Base-by-base conservation (phyloP, 2,113 vertebrate species). In the Passer domesticus region DNA sequence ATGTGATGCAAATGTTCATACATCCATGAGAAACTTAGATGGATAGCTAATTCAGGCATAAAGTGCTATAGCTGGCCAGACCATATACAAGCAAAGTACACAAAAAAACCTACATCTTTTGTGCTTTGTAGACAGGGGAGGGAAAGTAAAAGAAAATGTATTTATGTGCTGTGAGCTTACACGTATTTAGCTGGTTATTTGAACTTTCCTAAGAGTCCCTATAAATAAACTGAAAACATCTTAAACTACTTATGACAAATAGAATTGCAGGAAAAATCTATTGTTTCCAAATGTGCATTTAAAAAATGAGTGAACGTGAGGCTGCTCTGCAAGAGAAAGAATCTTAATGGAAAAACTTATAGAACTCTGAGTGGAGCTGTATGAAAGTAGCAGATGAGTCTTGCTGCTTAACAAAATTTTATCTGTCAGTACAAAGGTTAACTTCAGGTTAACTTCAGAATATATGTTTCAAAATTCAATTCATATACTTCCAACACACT, bases 221-320 rank as follows among this genome's bases (percentile, higher is more conserved):
- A 94, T 93, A 94, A 96, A 83, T 92, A 95, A 94, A 80, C 63
- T 66, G 50, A 56, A 90, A 88, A 87, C 11, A 15, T 85, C 67
- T 73, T 83, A 44, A 93, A 69, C 24, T 73, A 58, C 53, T 90
- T 93, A 56, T 4, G 17, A 35, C n/a, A 90, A 96, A 76, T 4
- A 88, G 79, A 94, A 95, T 88, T 59, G 43, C 75, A 92, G 86
- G 92, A 94, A 96, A 96, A 80, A 35, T 43, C 84, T 55, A 80
- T 90, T 95, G 90, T 90, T 94, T 90, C 83, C 76, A 86, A 90
- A 74, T 77, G 70, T 73, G 56, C 37, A 44, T n/a, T 81, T 24
- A 41, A 58, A 93, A 82, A 85, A 58, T 25, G 7, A 84, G 69
- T 35, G 70, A 90, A 72, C 2, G 1, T 14, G 39, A 87, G 39